Percentiles rank a stretch among this genome's conserved stretches.
Conservation (phyloP, 2,797 vertebrate genomes). For the Galagoides demidoff region DNA sequence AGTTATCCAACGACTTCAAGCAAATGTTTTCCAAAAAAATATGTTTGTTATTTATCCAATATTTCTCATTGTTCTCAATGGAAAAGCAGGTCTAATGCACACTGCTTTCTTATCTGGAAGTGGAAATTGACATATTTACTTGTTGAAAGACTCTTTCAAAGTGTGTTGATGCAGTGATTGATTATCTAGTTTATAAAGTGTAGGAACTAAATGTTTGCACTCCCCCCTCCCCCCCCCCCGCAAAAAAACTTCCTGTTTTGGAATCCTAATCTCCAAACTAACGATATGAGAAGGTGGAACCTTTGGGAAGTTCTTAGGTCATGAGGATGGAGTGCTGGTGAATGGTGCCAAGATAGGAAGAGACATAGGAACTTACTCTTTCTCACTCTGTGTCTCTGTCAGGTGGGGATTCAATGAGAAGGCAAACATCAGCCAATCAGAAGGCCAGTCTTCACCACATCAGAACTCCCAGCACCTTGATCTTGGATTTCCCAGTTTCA, state of each 20-base stretch:
- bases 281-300: neutral
- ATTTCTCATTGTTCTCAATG: neutral
- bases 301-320: neutral
- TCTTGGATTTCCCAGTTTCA: neutral
- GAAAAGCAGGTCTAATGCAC: neutral
- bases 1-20: neutral
- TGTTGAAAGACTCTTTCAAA: neutral
- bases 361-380: neutral
- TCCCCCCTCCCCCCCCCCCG: no score
- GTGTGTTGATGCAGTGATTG: neutral
- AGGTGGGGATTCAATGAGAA: neutral
- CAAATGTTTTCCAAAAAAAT: neutral
- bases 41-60: neutral
- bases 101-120: neutral
- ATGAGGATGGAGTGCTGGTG: neutral
- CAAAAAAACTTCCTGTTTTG: neutral
- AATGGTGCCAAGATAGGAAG: neutral
- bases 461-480: neutral
- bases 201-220: neutral
- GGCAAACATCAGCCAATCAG: neutral
- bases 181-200: neutral
- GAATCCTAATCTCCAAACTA: neutral
- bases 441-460: neutral
- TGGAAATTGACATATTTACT: neutral
- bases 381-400: neutral